Conservation (phyloP, 2,888 invertebrate species). For the Charanyca ferruginea region DNA sequence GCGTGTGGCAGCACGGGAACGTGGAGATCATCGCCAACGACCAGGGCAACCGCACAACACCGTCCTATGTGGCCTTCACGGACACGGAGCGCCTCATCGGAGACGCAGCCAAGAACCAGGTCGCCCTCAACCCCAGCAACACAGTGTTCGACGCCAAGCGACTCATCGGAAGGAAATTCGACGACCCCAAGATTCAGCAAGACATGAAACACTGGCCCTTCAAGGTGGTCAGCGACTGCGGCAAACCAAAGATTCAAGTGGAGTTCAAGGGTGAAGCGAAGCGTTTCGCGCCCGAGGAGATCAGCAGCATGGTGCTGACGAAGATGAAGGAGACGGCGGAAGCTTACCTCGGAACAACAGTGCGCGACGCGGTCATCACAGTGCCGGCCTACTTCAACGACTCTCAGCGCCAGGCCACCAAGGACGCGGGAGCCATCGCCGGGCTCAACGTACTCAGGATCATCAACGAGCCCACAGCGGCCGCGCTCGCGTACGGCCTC, state of each 20-base stretch:
- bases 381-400: not conserved
- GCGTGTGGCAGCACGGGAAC: not conserved
- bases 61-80: not conserved
- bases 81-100: conserved; percentile 1
- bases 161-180: not conserved
- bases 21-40: conserved; percentile 1
- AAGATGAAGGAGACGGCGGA: conserved; percentile 1
- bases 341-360: not conserved
- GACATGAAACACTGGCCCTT: conserved; percentile 12
- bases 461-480: conserved; percentile 97
- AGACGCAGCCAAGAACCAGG: conserved; percentile 1
- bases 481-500: conserved; percentile 96
- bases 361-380: not conserved
- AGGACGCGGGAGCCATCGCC: conserved; percentile 88
- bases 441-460: conserved; percentile 97
- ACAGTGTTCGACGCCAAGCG: conserved; percentile 20
- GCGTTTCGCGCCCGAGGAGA: not conserved
- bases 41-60: not conserved
- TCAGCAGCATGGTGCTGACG: conserved; percentile 1
- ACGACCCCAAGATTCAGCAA: not conserved
- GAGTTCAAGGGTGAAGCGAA: not conserved
- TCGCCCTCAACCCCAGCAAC: not conserved
- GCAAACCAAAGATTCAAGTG: not conserved
- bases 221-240: not conserved
- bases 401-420: not conserved